Evolutionary conservation across 2,797 vertebrate species (phyloP), one percentile per base, ranked within the genome.

Genomic region (Chromis chromis): DNA sequence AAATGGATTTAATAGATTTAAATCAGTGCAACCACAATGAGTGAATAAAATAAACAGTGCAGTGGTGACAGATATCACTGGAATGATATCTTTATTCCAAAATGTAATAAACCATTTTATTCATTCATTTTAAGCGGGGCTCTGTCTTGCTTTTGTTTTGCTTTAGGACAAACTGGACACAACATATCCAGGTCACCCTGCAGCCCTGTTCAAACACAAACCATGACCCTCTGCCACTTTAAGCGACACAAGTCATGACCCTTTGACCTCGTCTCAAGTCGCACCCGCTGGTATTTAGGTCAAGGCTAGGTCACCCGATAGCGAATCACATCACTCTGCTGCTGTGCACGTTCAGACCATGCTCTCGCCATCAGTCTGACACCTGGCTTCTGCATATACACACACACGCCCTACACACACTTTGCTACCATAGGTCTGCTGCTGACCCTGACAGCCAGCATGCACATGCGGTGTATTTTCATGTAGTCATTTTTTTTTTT

Each of bases 281-380:
- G 27, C 65, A 57, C 10, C 3, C 10, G 2, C 21, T 55, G 77
- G 70, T 66, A 86, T 83, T 62, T 72, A 74, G 83, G 74, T 72
- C 72, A 71, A 5, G 13, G 24, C 68, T 73, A 33, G 33, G 44
- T 13, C 3, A 21, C 46, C n/a, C 33, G 2, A 10, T 49, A 28
- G 49, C 64, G 73, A 76, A 73, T 81, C 69, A 46, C 54, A 66
- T 3, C 36, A 0, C 36, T 63, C 33, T 36, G 33, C 28, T 25
- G 56, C 27, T 24, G 39, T 39, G 44, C 76, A 82, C 7, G 67
- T 24, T 54, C 40, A 44, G 14, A 16, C 6, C 79, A 80, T 2
- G 19, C 63, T 64, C 53, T 19, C 6, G 16, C 24, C 83, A 77
- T 36, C 46, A 31, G 12, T 36, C 17, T 59, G 19, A 52, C 21